These are phyloP conservation scores for Stenoptilia bipunctidactyla DNA, from an alignment of 2,888 invertebrate genomes.

Conservation along the genomic window DNA sequence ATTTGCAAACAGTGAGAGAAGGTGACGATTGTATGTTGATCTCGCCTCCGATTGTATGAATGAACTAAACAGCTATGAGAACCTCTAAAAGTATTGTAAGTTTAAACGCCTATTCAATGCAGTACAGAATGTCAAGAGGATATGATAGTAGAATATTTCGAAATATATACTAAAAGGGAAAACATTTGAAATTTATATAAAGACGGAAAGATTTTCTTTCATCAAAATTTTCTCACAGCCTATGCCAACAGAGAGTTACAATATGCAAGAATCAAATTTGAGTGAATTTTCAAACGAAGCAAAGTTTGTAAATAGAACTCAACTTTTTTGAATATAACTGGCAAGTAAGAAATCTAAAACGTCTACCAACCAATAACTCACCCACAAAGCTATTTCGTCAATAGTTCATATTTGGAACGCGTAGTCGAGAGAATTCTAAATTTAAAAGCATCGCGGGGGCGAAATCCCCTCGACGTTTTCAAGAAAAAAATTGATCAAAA, in stretches of 20 bases:
- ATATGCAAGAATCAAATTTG: too few relatives aligned
- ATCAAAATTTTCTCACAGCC: too few relatives aligned
- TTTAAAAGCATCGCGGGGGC: conserved; percentile 59
- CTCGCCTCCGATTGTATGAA: conserved; percentile 14
- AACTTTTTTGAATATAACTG: too few relatives aligned
- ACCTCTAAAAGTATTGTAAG: too few relatives aligned
- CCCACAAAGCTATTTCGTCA: conserved; percentile 57
- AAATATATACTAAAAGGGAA: too few relatives aligned
- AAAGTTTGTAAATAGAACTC: too few relatives aligned
- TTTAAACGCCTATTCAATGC: conserved; percentile 9
- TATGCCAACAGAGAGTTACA: too few relatives aligned
- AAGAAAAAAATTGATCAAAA: conserved; percentile 24
- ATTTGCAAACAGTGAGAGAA: conserved; percentile 62
- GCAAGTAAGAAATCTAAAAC: too few relatives aligned
- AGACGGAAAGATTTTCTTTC: too few relatives aligned
- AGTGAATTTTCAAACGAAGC: too few relatives aligned
- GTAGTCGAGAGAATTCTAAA: conserved; percentile 44
- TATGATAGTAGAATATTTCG: conserved; percentile 1
- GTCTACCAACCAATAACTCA: conserved; percentile 25
- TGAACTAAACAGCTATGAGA: too few relatives aligned
- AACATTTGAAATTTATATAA: too few relatives aligned
- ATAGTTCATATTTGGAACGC: conserved; percentile 44
- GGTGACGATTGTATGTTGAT: conserved; percentile 64
- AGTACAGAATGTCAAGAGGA: conserved; percentile 4
- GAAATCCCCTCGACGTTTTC: conserved; percentile 35